Conservation (phyloP, 1,140 invertebrate species). For the Samia ricini region DNA sequence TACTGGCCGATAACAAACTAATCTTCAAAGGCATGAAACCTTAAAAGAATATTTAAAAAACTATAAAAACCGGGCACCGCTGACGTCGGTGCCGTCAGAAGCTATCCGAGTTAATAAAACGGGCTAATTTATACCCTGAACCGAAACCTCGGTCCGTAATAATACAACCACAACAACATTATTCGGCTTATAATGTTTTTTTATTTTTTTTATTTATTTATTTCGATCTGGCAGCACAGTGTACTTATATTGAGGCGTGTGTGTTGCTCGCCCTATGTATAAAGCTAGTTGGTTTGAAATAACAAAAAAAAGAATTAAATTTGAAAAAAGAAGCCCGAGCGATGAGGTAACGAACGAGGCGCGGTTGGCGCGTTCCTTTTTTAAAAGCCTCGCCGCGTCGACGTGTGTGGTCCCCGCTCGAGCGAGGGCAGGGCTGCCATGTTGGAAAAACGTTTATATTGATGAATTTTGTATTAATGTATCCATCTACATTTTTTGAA, state of each 20-base stretch:
- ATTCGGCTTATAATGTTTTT: conserved; percentile 17
- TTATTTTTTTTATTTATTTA: conserved; percentile 2
- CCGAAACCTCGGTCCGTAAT: conserved; percentile 20
- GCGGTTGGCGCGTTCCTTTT: conserved; percentile 52
- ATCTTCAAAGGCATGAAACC: conserved; percentile 33
- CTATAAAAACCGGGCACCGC: conserved; percentile 36
- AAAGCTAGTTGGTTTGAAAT: conserved; percentile 22
- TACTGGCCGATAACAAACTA: conserved; percentile 49
- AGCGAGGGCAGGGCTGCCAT: conserved; percentile 4
- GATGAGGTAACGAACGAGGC: conserved; percentile 58
- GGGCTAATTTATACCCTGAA: conserved; percentile 10
- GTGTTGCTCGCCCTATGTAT: conserved; percentile 4
- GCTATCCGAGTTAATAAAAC: conserved; percentile 19
- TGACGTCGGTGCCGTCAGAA: conserved; percentile 33
- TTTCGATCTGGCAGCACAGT: conserved; percentile 26
- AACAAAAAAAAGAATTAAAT: conserved; percentile 42
- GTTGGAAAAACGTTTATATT: not conserved
- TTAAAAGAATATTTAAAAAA: conserved; percentile 49
- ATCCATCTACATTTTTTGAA: no score
- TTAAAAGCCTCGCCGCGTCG: conserved; percentile 36
- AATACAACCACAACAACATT: conserved; percentile 32
- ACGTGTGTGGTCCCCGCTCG: conserved; percentile 46
- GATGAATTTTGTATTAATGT: no score
- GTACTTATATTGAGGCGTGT: conserved; percentile 25
- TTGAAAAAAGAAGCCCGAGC: conserved; percentile 40